Base-by-base conservation (phyloP, 2,113 vertebrate species). In the Osmerus mordax region DNA sequence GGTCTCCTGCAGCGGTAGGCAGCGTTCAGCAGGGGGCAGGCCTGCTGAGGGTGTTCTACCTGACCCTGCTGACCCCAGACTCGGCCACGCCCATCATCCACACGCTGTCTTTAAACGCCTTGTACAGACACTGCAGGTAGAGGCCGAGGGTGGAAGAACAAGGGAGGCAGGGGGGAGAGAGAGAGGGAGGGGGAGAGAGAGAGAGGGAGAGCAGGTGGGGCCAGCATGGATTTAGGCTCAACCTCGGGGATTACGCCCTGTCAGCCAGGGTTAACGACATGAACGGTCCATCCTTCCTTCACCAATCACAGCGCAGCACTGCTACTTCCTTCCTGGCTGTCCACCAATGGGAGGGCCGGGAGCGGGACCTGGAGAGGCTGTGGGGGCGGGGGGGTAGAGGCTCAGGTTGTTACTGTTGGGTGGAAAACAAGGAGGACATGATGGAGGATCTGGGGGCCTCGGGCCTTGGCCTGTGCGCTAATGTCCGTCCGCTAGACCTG, bases 231-330 rank as follows among this genome's bases (percentile, higher is more conserved):
- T 87, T 89, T 87, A 86, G 80, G 67, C n/a, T 78, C 81, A 83
- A 72, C 81, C 53, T 72, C 36, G 4, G 78, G 85, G 90, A 90
- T 91, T 90, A 90, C 12, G 32, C 29, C 56, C 67, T 47, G 72
- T 81, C 78, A 84, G 71, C 78, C 36, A 8, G 78, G 65, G 83
- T 81, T 85, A 86, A 74, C 70, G n/a, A 41, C 64, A 72, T 16
- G 53, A 29, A 74, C 61, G 58, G 73, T 73, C 79, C 53, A 68
- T 63, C 70, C 83, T 67, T 16, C 13, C 55, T 12, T 74, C 53
- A 74, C 83, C 85, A 83, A 81, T 88, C 71, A 29, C 74, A 51
- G 53, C 25, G 51, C 59, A 25, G 32, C 0, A 19, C 51, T 67
- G n/a, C 41, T 64, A 47, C 81, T 78, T 78, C 76, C 2, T 21